A percentile compares a stretch with the other conserved stretches of the same genome.
Evolutionary conservation across 2,888 invertebrate species (phyloP).

Genomic region (Odiellus spinosus): DNA sequence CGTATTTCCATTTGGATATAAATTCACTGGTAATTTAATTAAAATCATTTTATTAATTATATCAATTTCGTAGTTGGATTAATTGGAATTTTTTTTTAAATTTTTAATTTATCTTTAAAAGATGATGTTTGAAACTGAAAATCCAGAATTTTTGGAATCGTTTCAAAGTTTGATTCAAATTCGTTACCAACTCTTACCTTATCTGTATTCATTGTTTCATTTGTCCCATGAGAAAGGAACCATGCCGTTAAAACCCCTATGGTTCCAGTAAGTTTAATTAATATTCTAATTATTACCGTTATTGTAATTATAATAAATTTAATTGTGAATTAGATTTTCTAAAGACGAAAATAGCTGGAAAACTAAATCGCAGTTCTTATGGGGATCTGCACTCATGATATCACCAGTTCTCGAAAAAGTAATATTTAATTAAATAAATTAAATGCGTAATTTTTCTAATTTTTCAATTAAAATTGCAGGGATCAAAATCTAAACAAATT

Average conservation of each 20-base stretch:
- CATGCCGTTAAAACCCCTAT: slow-evolving; percentile 45
- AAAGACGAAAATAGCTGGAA: slow-evolving; percentile 32
- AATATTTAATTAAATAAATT: neutral
- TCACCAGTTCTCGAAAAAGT: slow-evolving; percentile 40
- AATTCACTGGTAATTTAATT: neutral
- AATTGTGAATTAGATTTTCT: slow-evolving; percentile 38
- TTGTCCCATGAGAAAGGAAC: slow-evolving; percentile 26
- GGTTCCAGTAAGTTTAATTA: slow-evolving; percentile 23
- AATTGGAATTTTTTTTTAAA: too few species aligned
- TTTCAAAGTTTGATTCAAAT: slow-evolving; percentile 35
- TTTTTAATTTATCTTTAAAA: slow-evolving; percentile 7
- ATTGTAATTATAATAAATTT: neutral
- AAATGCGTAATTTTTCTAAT: too few species aligned
- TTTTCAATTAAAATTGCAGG: too few species aligned
- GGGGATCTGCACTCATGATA: slow-evolving; percentile 43
- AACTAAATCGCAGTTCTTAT: slow-evolving; percentile 42
- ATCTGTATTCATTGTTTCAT: slow-evolving; percentile 40
- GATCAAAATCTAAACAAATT: too few species aligned
- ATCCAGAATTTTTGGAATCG: slow-evolving; percentile 32
- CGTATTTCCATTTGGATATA: neutral
- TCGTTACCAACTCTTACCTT: slow-evolving; percentile 40
- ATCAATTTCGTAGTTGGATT: too few species aligned
- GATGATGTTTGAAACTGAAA: slow-evolving; percentile 35
- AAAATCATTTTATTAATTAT: too few species aligned
- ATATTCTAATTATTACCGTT: neutral